Conservation (phyloP, 2,797 vertebrate species). For the Sebastiscus albofasciatus region DNA sequence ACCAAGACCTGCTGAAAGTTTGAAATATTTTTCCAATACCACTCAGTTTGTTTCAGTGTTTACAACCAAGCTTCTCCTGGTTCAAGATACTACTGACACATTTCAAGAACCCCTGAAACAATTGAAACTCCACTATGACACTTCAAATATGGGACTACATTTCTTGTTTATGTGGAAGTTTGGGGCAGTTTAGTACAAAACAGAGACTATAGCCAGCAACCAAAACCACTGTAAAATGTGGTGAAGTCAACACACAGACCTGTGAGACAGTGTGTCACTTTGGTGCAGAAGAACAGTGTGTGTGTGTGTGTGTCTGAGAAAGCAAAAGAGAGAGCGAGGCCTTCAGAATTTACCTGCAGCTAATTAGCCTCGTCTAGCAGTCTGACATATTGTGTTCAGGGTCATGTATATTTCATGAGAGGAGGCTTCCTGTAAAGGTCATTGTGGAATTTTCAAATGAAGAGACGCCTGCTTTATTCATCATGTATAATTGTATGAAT, state of each 20-base stretch:
- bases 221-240: conserved; percentile 8
- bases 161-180: background rate
- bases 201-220: background rate
- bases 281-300: background rate
- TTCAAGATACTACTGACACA: background rate
- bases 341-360: conserved; percentile 75
- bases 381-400: conserved; percentile 76
- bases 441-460: conserved; percentile 78
- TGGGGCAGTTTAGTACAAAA: background rate
- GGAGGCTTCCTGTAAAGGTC: conserved; percentile 77
- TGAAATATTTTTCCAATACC: background rate
- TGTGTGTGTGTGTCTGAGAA: background rate
- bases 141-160: no score
- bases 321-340: conserved; percentile 20
- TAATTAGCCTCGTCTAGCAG: conserved; percentile 77
- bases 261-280: conserved; percentile 3
- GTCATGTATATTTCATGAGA: conserved; percentile 82
- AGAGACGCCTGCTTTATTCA: conserved; percentile 79
- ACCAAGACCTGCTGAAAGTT: background rate
- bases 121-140: background rate
- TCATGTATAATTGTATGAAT: conserved; percentile 69
- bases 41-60: background rate
- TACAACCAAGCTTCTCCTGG: background rate
- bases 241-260: conserved; percentile 16
- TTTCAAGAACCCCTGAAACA: background rate